phyloP scores from a whole-genome alignment of 2,113 vertebrate species.

The Hipposideros armiger region DNA sequence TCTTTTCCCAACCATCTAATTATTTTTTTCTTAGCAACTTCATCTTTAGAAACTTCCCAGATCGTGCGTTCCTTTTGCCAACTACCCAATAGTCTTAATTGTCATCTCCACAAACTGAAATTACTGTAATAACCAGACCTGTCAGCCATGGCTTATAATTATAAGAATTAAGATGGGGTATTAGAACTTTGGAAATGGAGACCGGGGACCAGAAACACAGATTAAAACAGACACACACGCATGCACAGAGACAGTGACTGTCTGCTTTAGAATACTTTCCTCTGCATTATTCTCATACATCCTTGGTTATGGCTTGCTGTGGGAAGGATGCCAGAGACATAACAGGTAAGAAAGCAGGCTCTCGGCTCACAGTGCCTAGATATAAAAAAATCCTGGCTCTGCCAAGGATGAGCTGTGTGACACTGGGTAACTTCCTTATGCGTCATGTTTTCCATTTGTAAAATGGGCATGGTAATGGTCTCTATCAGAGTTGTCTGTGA shows the following conservation, averaged over 20 bases:
- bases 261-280: not conserved
- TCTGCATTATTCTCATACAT: not conserved
- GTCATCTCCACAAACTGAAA: not conserved
- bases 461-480: not conserved
- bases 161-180: not conserved
- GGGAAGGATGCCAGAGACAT: not conserved
- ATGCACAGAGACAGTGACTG: accelerated
- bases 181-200: not conserved
- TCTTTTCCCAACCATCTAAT: not conserved
- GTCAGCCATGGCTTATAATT: not conserved
- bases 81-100: not conserved
- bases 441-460: not conserved
- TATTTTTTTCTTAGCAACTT: not conserved
- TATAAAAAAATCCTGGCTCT: not conserved
- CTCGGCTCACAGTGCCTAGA: not conserved
- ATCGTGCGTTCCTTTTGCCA: not conserved
- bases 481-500: not conserved
- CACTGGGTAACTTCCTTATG: not conserved
- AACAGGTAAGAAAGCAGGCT: not conserved
- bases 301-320: not conserved
- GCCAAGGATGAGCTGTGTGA: not conserved
- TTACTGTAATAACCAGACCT: not conserved
- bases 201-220: not conserved
- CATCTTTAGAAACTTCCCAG: not conserved
- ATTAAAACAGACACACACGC: not conserved